Base-by-base conservation (phyloP, 2,797 vertebrate genomes). In the Danio albolineatus region DNA sequence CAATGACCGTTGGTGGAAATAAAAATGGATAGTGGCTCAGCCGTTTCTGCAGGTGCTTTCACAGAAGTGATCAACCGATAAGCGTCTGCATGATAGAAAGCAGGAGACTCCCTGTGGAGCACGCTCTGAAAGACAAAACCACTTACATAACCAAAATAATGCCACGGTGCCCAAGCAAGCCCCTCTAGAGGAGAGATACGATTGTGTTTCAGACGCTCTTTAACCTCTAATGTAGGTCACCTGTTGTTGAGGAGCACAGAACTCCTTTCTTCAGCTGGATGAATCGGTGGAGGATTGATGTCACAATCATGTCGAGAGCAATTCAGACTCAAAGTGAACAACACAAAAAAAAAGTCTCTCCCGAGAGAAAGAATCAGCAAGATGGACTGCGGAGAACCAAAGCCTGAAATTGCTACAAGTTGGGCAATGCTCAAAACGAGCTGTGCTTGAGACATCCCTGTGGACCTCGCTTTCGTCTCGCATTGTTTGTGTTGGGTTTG, bases 401-500 rank as follows among this genome's bases (percentile, higher is more conserved):
- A 76, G 44, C 38, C 51, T 57, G 61, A 56, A 38, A 66, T 56
- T 65, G 39, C 69, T 73, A 38, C 51, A 59, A 57, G 48, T 71
- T 39, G 14, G 77, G 49, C 39, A 4, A 17, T 46, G 77, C 44
- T 80, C 61, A 67, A 70, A 76, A 61, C 4, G 2, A 60, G 64
- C 76, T 48, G 9, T 17, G 16, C 12, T 61, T 70, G 59, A 57
- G 71, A 21, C 44, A 77, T 80, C 61, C 82, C 76, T 76, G 14
- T 85, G 86, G 86, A 87, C 60, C 74, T 78, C 59, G 54, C 75
- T 83, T 75, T 80, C 53, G 46, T 78, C 78, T 80, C 70, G 78
- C 81, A 78, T 89, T 87, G 56, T 78, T 85, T 66, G 74, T 78
- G 76, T 85, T 84, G 88, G 87, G 85, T 85, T 88, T 84, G 84